Base-by-base conservation (phyloP, 2,797 vertebrate genomes). In the Gallirallus australis region DNA sequence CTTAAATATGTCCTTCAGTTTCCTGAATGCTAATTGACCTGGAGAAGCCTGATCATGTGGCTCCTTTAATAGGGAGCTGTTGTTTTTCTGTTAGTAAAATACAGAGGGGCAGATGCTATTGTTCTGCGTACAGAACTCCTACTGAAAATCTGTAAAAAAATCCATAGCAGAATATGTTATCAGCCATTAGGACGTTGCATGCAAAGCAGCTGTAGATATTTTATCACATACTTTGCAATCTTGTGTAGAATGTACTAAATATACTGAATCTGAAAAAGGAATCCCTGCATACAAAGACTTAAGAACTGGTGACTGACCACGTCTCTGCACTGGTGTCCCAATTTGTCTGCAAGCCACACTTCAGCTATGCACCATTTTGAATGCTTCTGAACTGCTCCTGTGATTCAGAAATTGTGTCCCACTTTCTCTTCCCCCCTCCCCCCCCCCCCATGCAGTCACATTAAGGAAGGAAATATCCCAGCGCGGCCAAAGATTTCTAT, bases 81-180 rank as follows among this genome's bases (percentile, higher is more conserved):
- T 90, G 35, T 78, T 83, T 90, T 90, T 59, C 73, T 90, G 37
- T 81, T 79, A 90, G 80, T 25, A 84, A 91, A 94, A 82, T 90
- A 86, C 6, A 69, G 42, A 21, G n/a, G 76, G 42, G n/a, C 52
- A 66, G 33, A 80, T 89, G 86, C 48, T 75, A 69, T 78, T 82
- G 57, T 92, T 89, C 76, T 79, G 60, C 16, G 24, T 85, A 54
- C 77, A 89, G 28, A 77, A 50, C 73, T 88, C 72, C 61, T 86
- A 72, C 59, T 91, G 90, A 78, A 94, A 94, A 88, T 81, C 69
- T 63, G 47, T 3, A 69, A 52, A 82, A 93, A 96, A 95, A 91
- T 88, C 47, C 25, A 66, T 54, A 84, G 47, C 3, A 88, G 82
- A 84, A 88, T 82, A 66, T 33, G n/a, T 88, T 81, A 93, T 66